A percentile compares a stretch with the other conserved stretches of the same genome.
phyloP scores from a whole-genome alignment of 2,888 invertebrate genomes.

The Dryobotodes eremita region DNA sequence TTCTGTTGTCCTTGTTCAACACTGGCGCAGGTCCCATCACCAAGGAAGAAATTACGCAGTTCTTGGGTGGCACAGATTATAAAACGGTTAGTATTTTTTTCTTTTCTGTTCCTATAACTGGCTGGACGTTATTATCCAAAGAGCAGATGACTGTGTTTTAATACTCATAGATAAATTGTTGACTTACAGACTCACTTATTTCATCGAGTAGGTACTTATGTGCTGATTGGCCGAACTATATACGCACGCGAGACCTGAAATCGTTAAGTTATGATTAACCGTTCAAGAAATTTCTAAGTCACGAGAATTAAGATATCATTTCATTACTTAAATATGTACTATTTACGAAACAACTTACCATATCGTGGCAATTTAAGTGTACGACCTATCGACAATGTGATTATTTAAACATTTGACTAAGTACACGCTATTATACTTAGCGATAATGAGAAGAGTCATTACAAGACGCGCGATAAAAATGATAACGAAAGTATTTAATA shows the following conservation, averaged over 20 bases:
- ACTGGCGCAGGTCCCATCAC: slow-evolving; percentile 66
- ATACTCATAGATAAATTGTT: not conserved
- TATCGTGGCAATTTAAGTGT: not conserved
- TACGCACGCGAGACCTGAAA: not conserved
- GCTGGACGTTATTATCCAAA: not conserved
- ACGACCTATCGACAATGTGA: not conserved
- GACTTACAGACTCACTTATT: not conserved
- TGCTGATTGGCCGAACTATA: not conserved
- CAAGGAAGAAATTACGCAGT: slow-evolving; percentile 68
- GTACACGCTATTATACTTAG: slow-evolving; percentile 6
- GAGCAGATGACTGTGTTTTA: not conserved
- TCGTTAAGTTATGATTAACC: not conserved
- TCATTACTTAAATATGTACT: not conserved
- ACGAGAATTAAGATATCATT: not conserved
- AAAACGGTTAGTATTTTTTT: slow-evolving; percentile 63
- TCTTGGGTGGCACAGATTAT: slow-evolving; percentile 70
- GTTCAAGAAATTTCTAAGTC: not conserved
- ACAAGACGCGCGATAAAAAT: not conserved
- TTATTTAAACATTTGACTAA: not conserved
- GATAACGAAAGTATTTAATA: not conserved
- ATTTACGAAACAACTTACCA: slow-evolving; percentile 23
- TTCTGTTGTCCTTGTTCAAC: slow-evolving; percentile 74
- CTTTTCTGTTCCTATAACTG: not conserved
- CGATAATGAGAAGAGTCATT: not conserved
- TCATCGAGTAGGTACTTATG: not conserved